Evolutionary conservation across 2,888 invertebrate species (phyloP).

Genomic region (Bugula neritina): DNA sequence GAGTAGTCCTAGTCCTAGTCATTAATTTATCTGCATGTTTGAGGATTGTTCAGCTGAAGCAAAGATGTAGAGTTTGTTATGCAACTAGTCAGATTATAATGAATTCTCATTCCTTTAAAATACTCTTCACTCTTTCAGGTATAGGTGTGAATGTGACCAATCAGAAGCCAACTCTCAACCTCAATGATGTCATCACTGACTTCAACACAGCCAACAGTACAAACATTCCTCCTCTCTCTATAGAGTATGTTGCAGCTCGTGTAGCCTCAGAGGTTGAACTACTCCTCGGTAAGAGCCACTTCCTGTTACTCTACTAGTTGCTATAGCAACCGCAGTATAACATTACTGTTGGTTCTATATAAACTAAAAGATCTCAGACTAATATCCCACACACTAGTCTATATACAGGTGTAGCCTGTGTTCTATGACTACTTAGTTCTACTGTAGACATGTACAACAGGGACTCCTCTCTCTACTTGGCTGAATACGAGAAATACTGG

Average conservation of each 20-base stretch:
- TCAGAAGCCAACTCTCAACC: conserved; percentile 74
- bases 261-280: conserved; percentile 70
- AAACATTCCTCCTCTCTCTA: conserved; percentile 35
- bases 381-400: no score
- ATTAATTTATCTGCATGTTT: no score
- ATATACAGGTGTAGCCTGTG: no score
- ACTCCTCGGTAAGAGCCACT: conserved; percentile 59
- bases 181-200: conserved; percentile 75
- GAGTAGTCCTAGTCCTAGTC: no score
- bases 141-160: conserved; percentile 84
- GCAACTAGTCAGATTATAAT: not conserved
- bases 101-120: not conserved
- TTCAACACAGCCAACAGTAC: conserved; percentile 57
- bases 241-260: conserved; percentile 61
- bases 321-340: no score
- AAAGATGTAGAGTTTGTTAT: not conserved
- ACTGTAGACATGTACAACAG: conserved; percentile 44
- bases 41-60: no score
- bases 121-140: conserved; percentile 56
- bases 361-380: no score
- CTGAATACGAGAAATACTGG: conserved; percentile 83
- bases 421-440: no score
- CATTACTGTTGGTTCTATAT: no score
- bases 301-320: not conserved
- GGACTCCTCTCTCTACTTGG: conserved; percentile 61